These are phyloP conservation scores for Urocitellus parryii DNA, from an alignment of 2,113 vertebrate genomes.

Conservation along the genomic window DNA sequence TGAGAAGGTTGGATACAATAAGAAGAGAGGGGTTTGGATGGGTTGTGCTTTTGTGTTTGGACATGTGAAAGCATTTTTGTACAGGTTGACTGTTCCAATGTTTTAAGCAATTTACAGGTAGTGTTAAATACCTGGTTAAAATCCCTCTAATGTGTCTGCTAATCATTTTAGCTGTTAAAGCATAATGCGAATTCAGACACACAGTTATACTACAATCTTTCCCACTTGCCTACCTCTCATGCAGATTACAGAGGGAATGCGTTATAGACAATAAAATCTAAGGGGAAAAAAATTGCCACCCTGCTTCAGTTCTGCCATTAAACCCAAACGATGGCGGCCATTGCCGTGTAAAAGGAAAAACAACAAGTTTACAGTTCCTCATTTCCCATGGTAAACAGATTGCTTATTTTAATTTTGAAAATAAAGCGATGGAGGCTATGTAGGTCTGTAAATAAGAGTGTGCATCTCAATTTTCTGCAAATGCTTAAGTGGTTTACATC, in stretches of 20 bases:
- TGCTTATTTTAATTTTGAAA: conserved; percentile 92
- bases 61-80: conserved; percentile 13
- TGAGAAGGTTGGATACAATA: background rate
- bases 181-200: conserved; percentile 82
- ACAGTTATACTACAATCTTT: conserved; percentile 82
- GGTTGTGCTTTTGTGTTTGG: conserved; percentile 24
- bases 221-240: conserved; percentile 83
- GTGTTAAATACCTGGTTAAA: conserved; percentile 84
- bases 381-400: conserved; percentile 91
- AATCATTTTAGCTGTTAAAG: conserved; percentile 85
- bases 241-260: conserved; percentile 82
- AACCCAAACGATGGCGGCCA: conserved; percentile 82
- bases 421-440: conserved; percentile 87
- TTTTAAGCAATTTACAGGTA: conserved; percentile 78
- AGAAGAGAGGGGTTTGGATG: background rate
- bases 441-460: conserved; percentile 92
- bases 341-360: conserved; percentile 84
- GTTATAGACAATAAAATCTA: conserved; percentile 87
- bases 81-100: conserved; percentile 64
- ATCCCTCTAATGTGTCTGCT: conserved; percentile 80
- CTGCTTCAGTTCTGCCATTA: conserved; percentile 85
- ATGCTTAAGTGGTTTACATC: conserved; percentile 93
- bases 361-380: conserved; percentile 88
- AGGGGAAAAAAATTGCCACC: conserved; percentile 79
- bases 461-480: conserved; percentile 92